phyloP scores from a whole-genome alignment of 2,888 invertebrate genomes.

The Perdita meconis region DNA sequence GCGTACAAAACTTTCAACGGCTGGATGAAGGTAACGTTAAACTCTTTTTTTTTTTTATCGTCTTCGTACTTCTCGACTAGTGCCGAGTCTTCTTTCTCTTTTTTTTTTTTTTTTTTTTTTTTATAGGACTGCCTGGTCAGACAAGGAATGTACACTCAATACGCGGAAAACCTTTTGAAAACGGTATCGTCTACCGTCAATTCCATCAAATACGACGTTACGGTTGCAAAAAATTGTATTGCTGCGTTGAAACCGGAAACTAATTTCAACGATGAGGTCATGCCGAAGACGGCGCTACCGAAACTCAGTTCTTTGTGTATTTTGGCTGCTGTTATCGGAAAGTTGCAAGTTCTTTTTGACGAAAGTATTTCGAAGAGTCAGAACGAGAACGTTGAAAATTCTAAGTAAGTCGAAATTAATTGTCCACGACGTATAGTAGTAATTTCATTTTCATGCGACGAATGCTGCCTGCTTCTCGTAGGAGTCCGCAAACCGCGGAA shows the following conservation, averaged over 20 bases:
- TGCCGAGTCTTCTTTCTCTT: no score
- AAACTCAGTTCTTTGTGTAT: constrained; percentile 90
- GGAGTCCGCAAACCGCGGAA: constrained; percentile 72
- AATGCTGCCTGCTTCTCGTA: constrained; percentile 12
- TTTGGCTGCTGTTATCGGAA: constrained; percentile 91
- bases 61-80: not conserved
- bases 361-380: constrained; percentile 82
- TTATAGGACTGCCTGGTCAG: constrained; percentile 92
- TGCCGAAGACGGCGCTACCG: constrained; percentile 85
- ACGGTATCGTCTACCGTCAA: constrained; percentile 90
- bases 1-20: constrained; percentile 93
- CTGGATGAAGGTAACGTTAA: constrained; percentile 89
- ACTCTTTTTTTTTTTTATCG: not conserved
- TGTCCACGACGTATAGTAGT: not conserved
- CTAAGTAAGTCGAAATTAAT: constrained; percentile 73
- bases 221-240: constrained; percentile 87
- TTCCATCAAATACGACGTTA: constrained; percentile 87
- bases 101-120: constrained; percentile 1
- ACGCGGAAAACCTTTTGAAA: constrained; percentile 89
- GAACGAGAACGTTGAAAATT: constrained; percentile 79
- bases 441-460: not conserved
- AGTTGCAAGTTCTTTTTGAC: constrained; percentile 88
- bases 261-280: constrained; percentile 78
- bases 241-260: constrained; percentile 85
- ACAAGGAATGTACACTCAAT: constrained; percentile 95